phyloP scores from a whole-genome alignment of 35 echinoderm and acorn worm genomes.

The Lytechinus pictus region DNA sequence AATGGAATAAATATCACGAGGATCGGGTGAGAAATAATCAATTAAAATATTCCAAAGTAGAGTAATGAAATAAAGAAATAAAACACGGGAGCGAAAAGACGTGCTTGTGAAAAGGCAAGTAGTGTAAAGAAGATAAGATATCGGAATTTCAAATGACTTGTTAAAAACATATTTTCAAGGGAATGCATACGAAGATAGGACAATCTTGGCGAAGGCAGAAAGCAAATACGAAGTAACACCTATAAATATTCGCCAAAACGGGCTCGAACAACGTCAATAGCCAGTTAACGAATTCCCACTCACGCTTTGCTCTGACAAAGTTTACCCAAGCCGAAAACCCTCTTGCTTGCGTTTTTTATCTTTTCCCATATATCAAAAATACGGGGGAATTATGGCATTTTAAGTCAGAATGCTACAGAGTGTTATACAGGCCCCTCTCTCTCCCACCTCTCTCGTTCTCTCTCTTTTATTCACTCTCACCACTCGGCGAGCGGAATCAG shows the following conservation, averaged over 20 bases:
- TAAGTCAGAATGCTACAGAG: conserved; percentile 35
- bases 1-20: neutral
- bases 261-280: neutral
- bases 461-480: neutral
- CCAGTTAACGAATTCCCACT: neutral
- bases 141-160: conserved; percentile 11
- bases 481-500: neutral
- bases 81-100: neutral
- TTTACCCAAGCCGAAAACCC: conserved; percentile 20
- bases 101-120: conserved; percentile 1
- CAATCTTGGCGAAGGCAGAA: neutral
- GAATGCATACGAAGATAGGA: neutral
- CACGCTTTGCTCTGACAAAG: neutral
- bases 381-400: conserved; percentile 45
- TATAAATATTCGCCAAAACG: conserved; percentile 29
- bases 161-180: conserved; percentile 14
- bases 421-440: neutral
- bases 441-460: neutral
- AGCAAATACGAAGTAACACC: conserved; percentile 45
- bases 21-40: neutral
- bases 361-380: conserved; percentile 19
- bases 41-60: neutral
- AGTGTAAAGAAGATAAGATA: conserved; percentile 14
- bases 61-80: neutral
- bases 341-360: neutral